Percentiles rank a stretch among this genome's conserved stretches.
Evolutionary conservation across 2,797 vertebrate species (phyloP).

Genomic region (Eulemur albifrons): DNA sequence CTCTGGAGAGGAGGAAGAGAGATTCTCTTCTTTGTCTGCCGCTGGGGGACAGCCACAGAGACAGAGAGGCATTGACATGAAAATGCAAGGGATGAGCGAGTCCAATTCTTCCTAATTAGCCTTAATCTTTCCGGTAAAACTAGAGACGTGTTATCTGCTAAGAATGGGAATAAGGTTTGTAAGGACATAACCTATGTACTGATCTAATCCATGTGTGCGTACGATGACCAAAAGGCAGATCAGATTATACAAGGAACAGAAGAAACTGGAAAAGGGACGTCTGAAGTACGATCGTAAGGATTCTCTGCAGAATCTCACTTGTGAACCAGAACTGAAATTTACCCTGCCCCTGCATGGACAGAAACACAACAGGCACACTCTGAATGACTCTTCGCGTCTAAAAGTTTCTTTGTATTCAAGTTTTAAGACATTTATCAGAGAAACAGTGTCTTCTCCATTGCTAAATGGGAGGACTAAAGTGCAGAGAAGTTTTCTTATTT

Average conservation of each 20-base stretch:
- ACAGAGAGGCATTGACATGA: not conserved
- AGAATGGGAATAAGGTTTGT: not conserved
- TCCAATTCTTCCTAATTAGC: not conserved
- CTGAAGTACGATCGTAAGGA: not conserved
- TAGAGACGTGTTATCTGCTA: not conserved
- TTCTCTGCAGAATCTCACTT: not conserved
- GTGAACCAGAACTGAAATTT: not conserved
- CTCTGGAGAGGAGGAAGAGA: not conserved
- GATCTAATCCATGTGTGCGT: not conserved
- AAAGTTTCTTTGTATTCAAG: not conserved
- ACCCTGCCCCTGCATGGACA: accelerated
- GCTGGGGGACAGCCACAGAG: not conserved
- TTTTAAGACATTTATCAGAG: not conserved
- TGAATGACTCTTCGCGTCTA: not conserved
- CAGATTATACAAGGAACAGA: not conserved
- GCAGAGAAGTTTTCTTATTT: not conserved
- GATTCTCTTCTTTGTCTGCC: not conserved
- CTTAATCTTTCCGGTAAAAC: not conserved
- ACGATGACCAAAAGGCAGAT: not conserved
- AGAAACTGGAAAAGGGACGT: not conserved
- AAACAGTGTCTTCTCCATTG: not conserved
- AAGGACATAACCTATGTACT: not conserved
- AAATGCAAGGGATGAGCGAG: not conserved
- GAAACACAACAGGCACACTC: not conserved
- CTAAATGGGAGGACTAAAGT: not conserved